Evolutionary conservation across 2,888 invertebrate genomes (phyloP).

Genomic region (Bombylius discolor): DNA sequence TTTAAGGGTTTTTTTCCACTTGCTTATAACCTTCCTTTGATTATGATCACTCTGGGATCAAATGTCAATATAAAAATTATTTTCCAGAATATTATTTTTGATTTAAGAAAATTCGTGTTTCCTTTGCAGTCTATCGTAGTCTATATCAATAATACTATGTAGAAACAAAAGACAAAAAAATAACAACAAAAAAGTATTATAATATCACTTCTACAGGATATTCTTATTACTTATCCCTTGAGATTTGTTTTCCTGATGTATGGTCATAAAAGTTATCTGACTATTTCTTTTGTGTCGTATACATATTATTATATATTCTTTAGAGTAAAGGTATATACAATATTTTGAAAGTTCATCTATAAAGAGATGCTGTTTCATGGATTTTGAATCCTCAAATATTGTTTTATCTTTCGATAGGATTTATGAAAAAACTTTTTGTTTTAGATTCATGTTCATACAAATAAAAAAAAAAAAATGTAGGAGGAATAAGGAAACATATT

Average conservation of each 20-base stretch:
- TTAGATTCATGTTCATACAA: background rate
- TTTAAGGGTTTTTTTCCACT: background rate
- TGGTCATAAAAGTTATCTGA: slow-evolving; percentile 5
- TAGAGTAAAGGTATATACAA: too few species aligned
- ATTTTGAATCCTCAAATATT: too few species aligned
- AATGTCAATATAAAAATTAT: slow-evolving; percentile 16
- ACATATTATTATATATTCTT: background rate
- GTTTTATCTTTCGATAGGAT: background rate
- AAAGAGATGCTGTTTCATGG: too few species aligned
- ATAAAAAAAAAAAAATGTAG: background rate
- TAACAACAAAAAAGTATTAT: background rate
- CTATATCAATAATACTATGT: too few species aligned
- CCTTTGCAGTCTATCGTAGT: background rate
- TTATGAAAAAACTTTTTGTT: background rate
- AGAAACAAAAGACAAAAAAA: background rate
- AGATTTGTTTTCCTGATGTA: slow-evolving; percentile 1
- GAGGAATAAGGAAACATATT: background rate
- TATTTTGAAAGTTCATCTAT: too few species aligned
- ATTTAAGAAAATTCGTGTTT: slow-evolving; percentile 12
- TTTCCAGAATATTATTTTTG: slow-evolving; percentile 16
- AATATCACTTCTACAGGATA: background rate
- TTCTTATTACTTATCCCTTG: background rate
- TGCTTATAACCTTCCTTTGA: background rate
- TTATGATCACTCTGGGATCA: slow-evolving; percentile 16
- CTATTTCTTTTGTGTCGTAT: background rate